Evolutionary conservation across 1,140 invertebrate genomes (phyloP).

Genomic region (Conopomorpha cramerella): DNA sequence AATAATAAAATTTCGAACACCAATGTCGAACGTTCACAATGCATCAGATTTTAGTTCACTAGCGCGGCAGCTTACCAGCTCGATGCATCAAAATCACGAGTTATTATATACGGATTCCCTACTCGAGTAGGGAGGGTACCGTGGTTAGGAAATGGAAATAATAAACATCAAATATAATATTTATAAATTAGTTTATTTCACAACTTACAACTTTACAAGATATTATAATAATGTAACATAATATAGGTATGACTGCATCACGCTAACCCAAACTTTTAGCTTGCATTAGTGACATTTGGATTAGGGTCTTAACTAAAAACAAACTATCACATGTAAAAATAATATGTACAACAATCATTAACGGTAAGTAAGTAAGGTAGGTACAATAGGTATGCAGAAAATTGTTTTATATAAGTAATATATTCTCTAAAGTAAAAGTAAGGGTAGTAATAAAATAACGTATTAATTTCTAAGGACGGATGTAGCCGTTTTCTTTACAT

Average conservation of each 20-base stretch:
- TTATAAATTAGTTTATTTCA: slow-evolving; percentile 57
- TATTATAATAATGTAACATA: too few relatives aligned
- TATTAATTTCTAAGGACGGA: not conserved
- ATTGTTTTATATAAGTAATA: not conserved
- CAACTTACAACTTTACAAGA: slow-evolving; percentile 35
- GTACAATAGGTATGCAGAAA: not conserved
- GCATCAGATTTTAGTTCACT: too few relatives aligned
- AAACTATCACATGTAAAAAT: slow-evolving; percentile 33
- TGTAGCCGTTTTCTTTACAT: not conserved
- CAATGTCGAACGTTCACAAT: too few relatives aligned
- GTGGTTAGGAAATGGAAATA: not conserved
- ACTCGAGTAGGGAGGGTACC: too few relatives aligned
- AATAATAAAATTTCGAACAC: not conserved
- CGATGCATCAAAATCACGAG: not conserved
- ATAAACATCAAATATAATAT: slow-evolving; percentile 2
- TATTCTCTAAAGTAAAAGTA: too few relatives aligned
- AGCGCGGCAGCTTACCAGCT: too few relatives aligned
- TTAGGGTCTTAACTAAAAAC: slow-evolving; percentile 33
- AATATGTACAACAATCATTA: not conserved
- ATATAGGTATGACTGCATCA: slow-evolving; percentile 54
- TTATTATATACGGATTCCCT: not conserved
- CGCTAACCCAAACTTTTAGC: slow-evolving; percentile 51
- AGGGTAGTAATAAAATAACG: too few relatives aligned
- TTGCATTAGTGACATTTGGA: slow-evolving; percentile 52
- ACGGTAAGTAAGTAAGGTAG: not conserved